These are phyloP conservation scores for Miichthys miiuy DNA, from an alignment of 2,797 vertebrate genomes.

Conservation along the genomic window DNA sequence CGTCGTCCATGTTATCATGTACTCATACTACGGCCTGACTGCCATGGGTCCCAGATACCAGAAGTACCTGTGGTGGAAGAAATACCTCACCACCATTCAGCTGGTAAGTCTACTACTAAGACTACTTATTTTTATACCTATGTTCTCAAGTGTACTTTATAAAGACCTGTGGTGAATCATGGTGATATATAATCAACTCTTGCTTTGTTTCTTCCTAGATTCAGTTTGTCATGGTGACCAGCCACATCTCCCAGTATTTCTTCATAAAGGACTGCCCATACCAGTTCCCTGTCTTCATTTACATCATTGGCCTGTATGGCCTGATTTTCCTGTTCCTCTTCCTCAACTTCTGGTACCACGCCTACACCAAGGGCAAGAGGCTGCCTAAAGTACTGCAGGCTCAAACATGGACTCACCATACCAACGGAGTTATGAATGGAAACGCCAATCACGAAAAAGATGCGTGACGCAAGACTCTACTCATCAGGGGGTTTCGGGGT, in stretches of 20 bases:
- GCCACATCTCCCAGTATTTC: slow-evolving; percentile 94
- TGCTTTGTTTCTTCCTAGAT: slow-evolving; percentile 79
- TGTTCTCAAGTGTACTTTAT: not conserved
- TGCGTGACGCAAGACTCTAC: slow-evolving; percentile 61
- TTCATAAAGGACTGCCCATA: slow-evolving; percentile 93
- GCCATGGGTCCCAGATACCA: slow-evolving; percentile 93
- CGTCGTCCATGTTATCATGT: slow-evolving; percentile 96
- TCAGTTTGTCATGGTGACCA: slow-evolving; percentile 91
- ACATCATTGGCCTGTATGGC: slow-evolving; percentile 92
- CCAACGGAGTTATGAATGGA: slow-evolving; percentile 81
- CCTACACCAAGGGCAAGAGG: slow-evolving; percentile 96
- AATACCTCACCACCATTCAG: slow-evolving; percentile 95
- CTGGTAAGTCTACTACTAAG: slow-evolving; percentile 86
- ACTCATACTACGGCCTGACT: slow-evolving; percentile 94
- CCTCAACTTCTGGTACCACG: slow-evolving; percentile 97
- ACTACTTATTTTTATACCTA: not conserved
- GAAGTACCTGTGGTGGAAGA: slow-evolving; percentile 99
- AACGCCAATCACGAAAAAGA: slow-evolving; percentile 77
- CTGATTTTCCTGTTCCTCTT: slow-evolving; percentile 93
- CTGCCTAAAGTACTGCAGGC: slow-evolving; percentile 89
- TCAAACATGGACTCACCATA: slow-evolving; percentile 81
- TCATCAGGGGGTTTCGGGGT: slow-evolving; percentile 31
- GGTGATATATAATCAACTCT: not conserved
- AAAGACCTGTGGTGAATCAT: not conserved
- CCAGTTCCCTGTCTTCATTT: slow-evolving; percentile 93